Evolutionary conservation across 2,797 vertebrate species (phyloP).

Genomic region (Chrysocyon brachyurus): DNA sequence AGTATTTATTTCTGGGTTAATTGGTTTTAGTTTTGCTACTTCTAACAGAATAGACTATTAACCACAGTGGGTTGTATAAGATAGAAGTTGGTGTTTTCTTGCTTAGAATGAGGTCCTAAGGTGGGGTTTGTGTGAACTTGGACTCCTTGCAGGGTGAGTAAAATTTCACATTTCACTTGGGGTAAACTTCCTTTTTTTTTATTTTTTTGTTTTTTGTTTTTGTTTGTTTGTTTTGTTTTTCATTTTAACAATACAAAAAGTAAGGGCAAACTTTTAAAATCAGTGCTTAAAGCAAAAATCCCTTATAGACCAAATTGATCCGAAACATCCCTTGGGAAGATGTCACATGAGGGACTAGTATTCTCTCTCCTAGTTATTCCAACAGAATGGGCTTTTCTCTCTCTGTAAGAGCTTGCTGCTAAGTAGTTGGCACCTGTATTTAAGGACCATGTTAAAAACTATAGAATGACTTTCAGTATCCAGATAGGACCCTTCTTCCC

Average conservation of each 20-base stretch:
- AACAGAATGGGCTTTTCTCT: neutral
- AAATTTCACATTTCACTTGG: neutral
- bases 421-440: neutral
- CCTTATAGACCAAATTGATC: neutral
- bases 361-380: neutral
- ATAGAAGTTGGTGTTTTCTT: neutral
- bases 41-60: neutral
- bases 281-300: neutral
- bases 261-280: neutral
- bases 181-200: neutral
- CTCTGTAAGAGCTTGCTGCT: neutral
- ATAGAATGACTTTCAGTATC: neutral
- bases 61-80: neutral
- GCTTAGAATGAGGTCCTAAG: neutral
- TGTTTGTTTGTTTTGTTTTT: no score
- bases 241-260: neutral
- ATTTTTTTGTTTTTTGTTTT: neutral
- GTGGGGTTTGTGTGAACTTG: neutral
- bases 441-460: neutral
- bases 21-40: neutral
- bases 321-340: neutral
- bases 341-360: neutral
- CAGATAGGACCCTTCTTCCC: neutral
- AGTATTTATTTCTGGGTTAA: neutral
- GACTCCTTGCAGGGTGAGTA: neutral